Conservation (phyloP, 2,888 invertebrate genomes). For the Phaedon cochleariae region DNA sequence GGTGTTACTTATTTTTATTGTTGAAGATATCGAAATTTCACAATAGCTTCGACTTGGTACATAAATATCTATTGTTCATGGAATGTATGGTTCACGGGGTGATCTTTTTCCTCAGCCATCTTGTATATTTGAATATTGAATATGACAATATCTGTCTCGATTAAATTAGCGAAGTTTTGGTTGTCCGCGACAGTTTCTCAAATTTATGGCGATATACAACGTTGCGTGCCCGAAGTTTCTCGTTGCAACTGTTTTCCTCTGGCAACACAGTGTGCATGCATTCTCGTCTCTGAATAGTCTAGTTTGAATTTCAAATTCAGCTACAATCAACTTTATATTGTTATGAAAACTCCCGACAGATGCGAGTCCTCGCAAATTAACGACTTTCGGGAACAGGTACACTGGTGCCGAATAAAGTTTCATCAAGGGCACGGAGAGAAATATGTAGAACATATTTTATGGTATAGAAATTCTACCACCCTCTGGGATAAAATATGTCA, state of each 20-base stretch:
- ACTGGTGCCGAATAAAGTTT: neutral
- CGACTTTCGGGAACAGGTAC: neutral
- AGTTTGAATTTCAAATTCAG: neutral
- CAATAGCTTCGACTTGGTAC: too few relatives aligned
- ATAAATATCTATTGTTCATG: too few relatives aligned
- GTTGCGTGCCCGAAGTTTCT: neutral
- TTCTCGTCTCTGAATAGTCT: neutral
- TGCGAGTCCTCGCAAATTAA: neutral
- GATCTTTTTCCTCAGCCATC: too few relatives aligned
- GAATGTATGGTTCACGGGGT: too few relatives aligned
- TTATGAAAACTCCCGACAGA: neutral
- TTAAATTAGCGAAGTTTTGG: constrained; percentile 14
- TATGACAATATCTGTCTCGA: neutral
- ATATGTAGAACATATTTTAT: too few relatives aligned
- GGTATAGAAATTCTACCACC: too few relatives aligned
- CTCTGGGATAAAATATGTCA: too few relatives aligned
- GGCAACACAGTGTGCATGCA: neutral
- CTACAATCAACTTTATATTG: neutral
- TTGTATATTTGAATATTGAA: neutral
- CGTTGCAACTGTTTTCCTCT: neutral
- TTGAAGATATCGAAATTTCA: too few relatives aligned
- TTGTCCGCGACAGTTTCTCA: neutral
- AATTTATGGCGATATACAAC: constrained; percentile 8
- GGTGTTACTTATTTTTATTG: too few relatives aligned
- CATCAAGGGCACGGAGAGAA: neutral